Percentiles rank a stretch among this genome's conserved stretches.
Evolutionary conservation across 2,797 vertebrate species (phyloP).

Genomic region (Rhinophrynus dorsalis): DNA sequence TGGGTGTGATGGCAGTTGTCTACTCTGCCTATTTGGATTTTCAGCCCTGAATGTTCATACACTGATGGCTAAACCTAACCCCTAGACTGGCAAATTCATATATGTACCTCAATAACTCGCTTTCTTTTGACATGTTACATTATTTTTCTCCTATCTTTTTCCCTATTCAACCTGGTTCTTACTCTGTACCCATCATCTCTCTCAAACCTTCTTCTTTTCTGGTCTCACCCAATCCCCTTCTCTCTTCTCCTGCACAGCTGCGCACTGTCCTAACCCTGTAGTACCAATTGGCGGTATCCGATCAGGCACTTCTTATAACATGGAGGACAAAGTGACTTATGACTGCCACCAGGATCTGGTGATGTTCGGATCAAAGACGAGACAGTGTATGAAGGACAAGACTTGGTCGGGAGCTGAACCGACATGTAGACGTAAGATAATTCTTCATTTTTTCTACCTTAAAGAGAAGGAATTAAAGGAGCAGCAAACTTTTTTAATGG

Average conservation of each 20-base stretch:
- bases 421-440: slow-evolving; percentile 74
- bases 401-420: slow-evolving; percentile 81
- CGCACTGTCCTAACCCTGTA: slow-evolving; percentile 76
- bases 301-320: slow-evolving; percentile 61
- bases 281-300: slow-evolving; percentile 75
- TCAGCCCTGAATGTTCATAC: too few relatives aligned
- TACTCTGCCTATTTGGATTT: too few relatives aligned
- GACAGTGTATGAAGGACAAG: slow-evolving; percentile 71
- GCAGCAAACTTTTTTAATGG: too few relatives aligned
- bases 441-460: neutral
- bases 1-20: too few relatives aligned
- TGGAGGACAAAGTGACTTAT: slow-evolving; percentile 72
- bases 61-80: too few relatives aligned
- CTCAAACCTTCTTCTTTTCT: too few relatives aligned
- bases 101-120: too few relatives aligned
- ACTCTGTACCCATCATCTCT: neutral
- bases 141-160: too few relatives aligned
- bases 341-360: slow-evolving; percentile 69
- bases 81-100: too few relatives aligned
- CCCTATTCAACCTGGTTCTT: neutral
- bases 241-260: slow-evolving; percentile 56
- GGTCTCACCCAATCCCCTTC: too few relatives aligned
- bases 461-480: too few relatives aligned
- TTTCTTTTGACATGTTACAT: too few relatives aligned
- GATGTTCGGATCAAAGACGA: slow-evolving; percentile 75